A percentile compares a stretch with the other conserved stretches of the same genome.
Conservation (phyloP, 2,113 vertebrate species). For the Heterocephalus glaber region DNA sequence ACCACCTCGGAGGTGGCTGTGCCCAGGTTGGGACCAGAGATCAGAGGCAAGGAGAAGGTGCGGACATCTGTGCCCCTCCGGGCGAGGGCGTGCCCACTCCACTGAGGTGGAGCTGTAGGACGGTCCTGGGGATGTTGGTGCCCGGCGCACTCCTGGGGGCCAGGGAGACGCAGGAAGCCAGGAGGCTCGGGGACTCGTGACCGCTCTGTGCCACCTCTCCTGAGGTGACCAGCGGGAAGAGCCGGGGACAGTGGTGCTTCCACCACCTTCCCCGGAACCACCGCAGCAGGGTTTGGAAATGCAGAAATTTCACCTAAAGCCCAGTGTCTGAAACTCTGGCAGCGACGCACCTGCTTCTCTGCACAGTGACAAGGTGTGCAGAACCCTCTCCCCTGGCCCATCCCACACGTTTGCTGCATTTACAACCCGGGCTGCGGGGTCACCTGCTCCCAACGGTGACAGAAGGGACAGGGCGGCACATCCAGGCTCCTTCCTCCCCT, state of each 20-base stretch:
- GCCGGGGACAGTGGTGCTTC: background rate
- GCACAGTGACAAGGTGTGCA: background rate
- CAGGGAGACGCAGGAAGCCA: no score
- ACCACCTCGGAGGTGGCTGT: background rate
- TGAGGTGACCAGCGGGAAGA: background rate
- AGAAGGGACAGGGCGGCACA: background rate
- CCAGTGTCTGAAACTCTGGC: background rate
- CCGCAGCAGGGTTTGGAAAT: background rate
- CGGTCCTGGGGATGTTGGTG: background rate
- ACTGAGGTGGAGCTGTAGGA: background rate
- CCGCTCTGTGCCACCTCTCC: background rate
- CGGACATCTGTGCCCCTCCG: background rate
- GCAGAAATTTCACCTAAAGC: background rate
- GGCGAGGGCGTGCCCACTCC: background rate
- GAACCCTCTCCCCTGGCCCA: background rate
- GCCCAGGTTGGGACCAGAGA: background rate
- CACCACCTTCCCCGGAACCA: background rate
- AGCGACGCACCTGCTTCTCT: background rate
- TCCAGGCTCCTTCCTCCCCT: background rate
- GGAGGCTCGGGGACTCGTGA: no score
- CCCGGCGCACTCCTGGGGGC: background rate
- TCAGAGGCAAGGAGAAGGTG: background rate
- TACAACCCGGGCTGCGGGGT: background rate
- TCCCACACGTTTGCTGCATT: background rate
- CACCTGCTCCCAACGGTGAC: background rate